Evolutionary conservation across 2,888 invertebrate species (phyloP).

Genomic region (Monochamus alternatus): DNA sequence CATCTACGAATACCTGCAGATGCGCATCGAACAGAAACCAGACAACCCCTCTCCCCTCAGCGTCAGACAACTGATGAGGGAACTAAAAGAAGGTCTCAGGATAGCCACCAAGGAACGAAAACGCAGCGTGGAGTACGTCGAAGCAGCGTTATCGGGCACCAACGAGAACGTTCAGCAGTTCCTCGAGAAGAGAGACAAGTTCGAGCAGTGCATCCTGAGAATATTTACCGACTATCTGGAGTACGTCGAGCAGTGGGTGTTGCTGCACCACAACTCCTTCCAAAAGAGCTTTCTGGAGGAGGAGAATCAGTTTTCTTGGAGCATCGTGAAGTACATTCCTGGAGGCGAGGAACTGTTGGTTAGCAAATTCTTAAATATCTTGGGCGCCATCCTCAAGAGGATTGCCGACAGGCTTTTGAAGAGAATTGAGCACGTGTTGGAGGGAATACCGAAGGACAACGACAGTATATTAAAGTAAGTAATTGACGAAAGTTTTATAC

Average conservation of each 20-base stretch:
- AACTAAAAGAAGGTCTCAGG: constrained; percentile 90
- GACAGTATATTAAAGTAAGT: constrained; percentile 63
- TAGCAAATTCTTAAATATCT: constrained; percentile 80
- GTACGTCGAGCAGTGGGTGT: constrained; percentile 89
- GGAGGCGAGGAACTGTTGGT: constrained; percentile 83
- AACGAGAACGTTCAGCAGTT: constrained; percentile 72
- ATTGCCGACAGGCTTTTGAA: constrained; percentile 71
- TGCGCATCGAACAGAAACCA: constrained; percentile 88
- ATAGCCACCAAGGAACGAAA: constrained; percentile 88
- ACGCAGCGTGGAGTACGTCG: constrained; percentile 66
- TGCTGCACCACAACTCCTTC: constrained; percentile 77
- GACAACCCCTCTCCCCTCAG: constrained; percentile 89
- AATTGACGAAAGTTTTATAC: too few species aligned
- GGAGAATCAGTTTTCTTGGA: constrained; percentile 90
- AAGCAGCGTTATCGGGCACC: constrained; percentile 69
- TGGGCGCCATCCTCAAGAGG: constrained; percentile 70
- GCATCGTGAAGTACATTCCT: constrained; percentile 83
- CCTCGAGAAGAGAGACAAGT: constrained; percentile 78
- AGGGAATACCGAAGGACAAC: constrained; percentile 61
- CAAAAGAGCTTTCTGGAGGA: constrained; percentile 87
- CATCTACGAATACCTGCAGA: constrained; percentile 91
- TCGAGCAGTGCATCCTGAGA: constrained; percentile 80
- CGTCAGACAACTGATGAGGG: constrained; percentile 83
- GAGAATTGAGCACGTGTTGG: constrained; percentile 67
- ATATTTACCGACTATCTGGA: constrained; percentile 84